A percentile compares a stretch with the other conserved stretches of the same genome.
phyloP scores from a whole-genome alignment of 2,113 vertebrate genomes.

The Microcebus murinus region DNA sequence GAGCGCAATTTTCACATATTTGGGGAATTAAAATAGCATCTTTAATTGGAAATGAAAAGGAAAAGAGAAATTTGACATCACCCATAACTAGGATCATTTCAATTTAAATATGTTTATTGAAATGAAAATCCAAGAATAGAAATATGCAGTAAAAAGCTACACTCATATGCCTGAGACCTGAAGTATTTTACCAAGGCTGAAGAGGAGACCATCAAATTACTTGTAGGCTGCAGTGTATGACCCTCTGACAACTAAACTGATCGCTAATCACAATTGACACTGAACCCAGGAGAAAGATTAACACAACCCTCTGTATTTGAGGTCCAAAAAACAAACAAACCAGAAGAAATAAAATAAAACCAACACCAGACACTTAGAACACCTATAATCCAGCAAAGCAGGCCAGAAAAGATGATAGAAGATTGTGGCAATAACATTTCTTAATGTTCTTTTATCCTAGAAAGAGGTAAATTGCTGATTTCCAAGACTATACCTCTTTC shows the following conservation, averaged over 20 bases:
- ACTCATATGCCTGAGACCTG: background rate
- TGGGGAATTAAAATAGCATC: background rate
- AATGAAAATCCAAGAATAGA: slow-evolving; percentile 41
- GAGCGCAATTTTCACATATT: background rate
- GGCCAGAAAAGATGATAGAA: background rate
- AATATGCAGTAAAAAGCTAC: slow-evolving; percentile 9
- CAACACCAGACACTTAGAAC: background rate
- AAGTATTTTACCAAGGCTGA: background rate
- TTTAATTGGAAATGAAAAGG: slow-evolving; percentile 31
- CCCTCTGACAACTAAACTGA: background rate
- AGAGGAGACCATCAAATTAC: background rate
- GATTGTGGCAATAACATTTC: background rate
- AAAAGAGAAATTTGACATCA: background rate
- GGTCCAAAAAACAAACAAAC: background rate
- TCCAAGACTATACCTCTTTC: background rate
- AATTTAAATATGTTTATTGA: background rate
- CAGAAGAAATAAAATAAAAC: slow-evolving; percentile 5
- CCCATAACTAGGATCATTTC: background rate
- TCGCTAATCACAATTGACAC: background rate
- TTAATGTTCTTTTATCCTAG: background rate
- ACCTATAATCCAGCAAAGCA: background rate
- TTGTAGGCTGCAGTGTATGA: background rate
- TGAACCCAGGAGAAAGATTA: background rate
- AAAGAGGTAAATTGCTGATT: background rate
- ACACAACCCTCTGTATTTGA: background rate